phyloP scores from a whole-genome alignment of 2,888 invertebrate species.

The Patella depressa region DNA sequence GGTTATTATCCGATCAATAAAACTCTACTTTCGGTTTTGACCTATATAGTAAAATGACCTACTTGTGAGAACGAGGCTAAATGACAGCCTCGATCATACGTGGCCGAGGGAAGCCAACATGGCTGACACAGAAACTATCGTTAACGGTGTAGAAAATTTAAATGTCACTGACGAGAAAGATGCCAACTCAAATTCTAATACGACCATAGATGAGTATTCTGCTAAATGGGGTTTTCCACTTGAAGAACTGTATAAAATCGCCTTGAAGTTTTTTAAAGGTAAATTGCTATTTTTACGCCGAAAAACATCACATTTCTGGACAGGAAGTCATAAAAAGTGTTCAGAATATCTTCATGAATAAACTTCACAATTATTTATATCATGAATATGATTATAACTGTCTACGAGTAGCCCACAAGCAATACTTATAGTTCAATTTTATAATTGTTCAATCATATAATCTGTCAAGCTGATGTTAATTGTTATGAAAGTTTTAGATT shows the following conservation, averaged over 20 bases:
- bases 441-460: no score
- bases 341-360: no score
- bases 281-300: conserved; percentile 49
- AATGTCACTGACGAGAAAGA: conserved; percentile 38
- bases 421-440: no score
- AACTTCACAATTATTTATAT: no score
- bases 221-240: conserved; percentile 73
- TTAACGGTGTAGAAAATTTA: conserved; percentile 44
- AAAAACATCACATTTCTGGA: no score
- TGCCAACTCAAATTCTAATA: conserved; percentile 18
- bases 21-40: conserved; percentile 8
- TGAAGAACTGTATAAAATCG: conserved; percentile 88
- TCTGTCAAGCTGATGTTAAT: no score
- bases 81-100: background rate
- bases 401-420: no score
- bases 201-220: conserved; percentile 31
- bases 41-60: background rate
- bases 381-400: no score
- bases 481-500: no score
- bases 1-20: background rate
- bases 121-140: conserved; percentile 48
- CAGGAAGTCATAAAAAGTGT: no score
- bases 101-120: conserved; percentile 29
- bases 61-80: background rate
- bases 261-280: conserved; percentile 95